Conservation (phyloP, 1,140 invertebrate species). For the Penaeus chinensis region DNA sequence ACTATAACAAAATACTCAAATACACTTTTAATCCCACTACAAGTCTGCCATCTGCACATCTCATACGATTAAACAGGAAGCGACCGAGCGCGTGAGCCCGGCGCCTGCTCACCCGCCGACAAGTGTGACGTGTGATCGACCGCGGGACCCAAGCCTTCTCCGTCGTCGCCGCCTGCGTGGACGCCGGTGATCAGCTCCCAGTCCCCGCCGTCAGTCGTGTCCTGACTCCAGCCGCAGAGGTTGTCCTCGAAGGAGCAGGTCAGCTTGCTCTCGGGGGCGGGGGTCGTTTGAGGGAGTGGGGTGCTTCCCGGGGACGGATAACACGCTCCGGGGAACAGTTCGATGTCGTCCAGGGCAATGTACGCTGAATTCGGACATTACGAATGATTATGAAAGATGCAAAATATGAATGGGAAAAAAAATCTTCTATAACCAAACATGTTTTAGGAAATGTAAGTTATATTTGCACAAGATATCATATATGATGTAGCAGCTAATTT, state of each 20-base stretch:
- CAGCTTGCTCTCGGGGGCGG: background rate
- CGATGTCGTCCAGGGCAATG: slow-evolving; percentile 24
- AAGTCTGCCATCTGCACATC: no score
- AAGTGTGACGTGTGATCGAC: slow-evolving; percentile 28
- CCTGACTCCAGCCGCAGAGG: slow-evolving; percentile 31
- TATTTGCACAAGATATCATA: no score
- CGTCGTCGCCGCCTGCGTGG: background rate
- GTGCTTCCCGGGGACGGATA: background rate
- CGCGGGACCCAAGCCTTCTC: background rate
- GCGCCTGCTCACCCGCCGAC: slow-evolving; percentile 5
- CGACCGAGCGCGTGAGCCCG: no score
- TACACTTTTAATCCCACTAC: no score
- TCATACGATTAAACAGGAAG: no score
- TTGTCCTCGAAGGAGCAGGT: slow-evolving; percentile 24
- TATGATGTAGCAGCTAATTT: no score
- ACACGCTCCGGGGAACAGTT: background rate
- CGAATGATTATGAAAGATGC: no score
- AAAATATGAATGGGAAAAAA: no score
- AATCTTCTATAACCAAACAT: no score
- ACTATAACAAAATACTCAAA: no score
- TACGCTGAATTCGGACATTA: background rate
- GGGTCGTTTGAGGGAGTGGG: background rate
- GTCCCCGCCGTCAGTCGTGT: slow-evolving; percentile 5
- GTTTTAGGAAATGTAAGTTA: no score
- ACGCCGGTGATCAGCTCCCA: background rate